Evolutionary conservation across 2,888 invertebrate species (phyloP).

Genomic region (Drosophila putrida): DNA sequence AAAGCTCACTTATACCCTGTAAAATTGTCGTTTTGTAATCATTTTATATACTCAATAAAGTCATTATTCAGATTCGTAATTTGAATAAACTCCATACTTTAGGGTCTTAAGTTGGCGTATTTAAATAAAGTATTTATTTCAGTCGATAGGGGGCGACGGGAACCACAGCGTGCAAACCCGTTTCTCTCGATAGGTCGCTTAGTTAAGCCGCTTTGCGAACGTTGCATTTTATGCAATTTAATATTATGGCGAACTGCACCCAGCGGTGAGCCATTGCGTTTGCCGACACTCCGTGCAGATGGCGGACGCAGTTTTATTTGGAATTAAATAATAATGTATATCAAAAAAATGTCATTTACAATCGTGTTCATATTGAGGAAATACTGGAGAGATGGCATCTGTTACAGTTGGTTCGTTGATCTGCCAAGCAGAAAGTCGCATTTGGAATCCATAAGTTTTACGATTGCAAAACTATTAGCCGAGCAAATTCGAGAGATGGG

Average conservation of each 20-base stretch:
- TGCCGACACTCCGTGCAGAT: neutral
- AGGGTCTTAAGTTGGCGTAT: constrained; percentile 34
- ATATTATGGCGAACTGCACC: constrained; percentile 42
- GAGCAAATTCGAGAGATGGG: constrained; percentile 18
- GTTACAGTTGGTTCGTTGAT: constrained; percentile 57
- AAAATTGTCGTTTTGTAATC: constrained; percentile 9
- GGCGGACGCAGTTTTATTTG: constrained; percentile 14
- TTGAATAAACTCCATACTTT: constrained; percentile 28
- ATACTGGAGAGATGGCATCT: constrained; percentile 17
- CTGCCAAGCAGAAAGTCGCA: constrained; percentile 33
- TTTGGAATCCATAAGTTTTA: constrained; percentile 56
- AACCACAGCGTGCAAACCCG: constrained; percentile 52
- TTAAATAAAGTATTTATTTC: constrained; percentile 14
- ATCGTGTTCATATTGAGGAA: constrained; percentile 27
- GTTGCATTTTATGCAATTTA: constrained; percentile 74
- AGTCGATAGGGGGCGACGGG: constrained; percentile 6
- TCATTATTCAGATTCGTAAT: constrained; percentile 32
- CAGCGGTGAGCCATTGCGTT: constrained; percentile 50
- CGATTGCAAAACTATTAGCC: constrained; percentile 44
- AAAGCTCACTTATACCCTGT: constrained; percentile 1
- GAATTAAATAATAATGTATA: constrained; percentile 54
- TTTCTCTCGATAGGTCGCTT: constrained; percentile 41
- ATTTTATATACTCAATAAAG: constrained; percentile 30
- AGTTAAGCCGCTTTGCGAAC: constrained; percentile 69
- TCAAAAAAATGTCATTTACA: constrained; percentile 28